Conservation (phyloP, 2,113 vertebrate species). For the Leiothrix lutea region DNA sequence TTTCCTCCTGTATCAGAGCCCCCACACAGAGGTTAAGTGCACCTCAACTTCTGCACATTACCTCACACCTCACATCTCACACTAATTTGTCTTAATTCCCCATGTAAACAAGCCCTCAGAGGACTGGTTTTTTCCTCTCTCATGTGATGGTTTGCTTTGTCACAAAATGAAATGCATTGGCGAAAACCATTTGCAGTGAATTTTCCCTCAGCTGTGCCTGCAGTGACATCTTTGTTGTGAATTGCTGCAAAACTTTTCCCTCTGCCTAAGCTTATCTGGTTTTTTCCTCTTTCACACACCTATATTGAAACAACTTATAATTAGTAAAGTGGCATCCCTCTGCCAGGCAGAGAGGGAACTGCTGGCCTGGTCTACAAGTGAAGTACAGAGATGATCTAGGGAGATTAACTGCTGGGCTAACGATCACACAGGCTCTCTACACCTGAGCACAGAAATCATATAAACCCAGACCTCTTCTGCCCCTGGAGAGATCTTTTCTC, state of each 20-base stretch:
- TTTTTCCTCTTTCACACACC: background rate
- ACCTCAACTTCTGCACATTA: background rate
- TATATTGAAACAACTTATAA: background rate
- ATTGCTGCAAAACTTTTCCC: background rate
- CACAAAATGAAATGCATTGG: background rate
- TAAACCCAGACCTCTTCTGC: background rate
- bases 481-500: background rate
- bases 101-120: conserved; percentile 16
- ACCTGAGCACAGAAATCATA: background rate
- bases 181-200: conserved; percentile 1
- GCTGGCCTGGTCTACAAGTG: background rate
- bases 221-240: background rate
- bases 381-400: background rate
- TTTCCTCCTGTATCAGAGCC: background rate
- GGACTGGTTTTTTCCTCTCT: background rate
- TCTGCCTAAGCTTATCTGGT: background rate
- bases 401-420: background rate
- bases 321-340: background rate
- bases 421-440: background rate
- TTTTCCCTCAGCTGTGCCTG: background rate
- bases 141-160: background rate
- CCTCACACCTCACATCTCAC: conserved; percentile 23
- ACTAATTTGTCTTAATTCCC: conserved; percentile 1
- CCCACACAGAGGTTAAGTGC: background rate
- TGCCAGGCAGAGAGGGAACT: background rate